These are phyloP conservation scores for Drosophila lini DNA, from an alignment of 1,140 invertebrate genomes.

Conservation along the genomic window DNA sequence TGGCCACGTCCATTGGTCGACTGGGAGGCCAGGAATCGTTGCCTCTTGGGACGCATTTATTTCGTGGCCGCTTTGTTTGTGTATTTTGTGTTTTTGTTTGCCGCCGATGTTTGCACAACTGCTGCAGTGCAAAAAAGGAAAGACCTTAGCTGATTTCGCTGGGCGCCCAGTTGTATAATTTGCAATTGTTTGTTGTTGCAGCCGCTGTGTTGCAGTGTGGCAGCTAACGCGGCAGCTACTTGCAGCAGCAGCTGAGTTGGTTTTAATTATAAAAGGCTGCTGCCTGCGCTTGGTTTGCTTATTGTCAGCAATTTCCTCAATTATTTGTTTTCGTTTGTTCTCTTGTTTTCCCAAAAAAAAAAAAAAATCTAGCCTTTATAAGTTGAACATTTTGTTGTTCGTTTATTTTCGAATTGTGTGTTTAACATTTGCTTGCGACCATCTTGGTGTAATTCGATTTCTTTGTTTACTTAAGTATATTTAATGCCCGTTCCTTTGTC, in stretches of 20 bases:
- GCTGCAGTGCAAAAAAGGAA: conserved; percentile 48
- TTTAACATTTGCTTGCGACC: conserved; percentile 66
- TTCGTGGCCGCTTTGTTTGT: conserved; percentile 29
- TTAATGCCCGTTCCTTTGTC: conserved; percentile 36
- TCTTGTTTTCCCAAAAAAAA: conserved; percentile 36
- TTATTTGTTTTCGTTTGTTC: conserved; percentile 62
- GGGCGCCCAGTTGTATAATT: conserved; percentile 78
- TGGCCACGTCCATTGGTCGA: conserved; percentile 50
- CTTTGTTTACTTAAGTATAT: conserved; percentile 58
- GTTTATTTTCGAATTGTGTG: conserved; percentile 76
- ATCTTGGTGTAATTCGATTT: conserved; percentile 55
- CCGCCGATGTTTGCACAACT: conserved; percentile 67
- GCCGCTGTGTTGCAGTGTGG: conserved; percentile 27
- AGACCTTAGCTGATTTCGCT: conserved; percentile 20
- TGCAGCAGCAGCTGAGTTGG: conserved; percentile 38
- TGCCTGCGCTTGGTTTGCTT: conserved; percentile 44
- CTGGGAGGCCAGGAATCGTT: conserved; percentile 67
- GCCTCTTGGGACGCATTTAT: conserved; percentile 55
- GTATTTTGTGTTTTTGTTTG: conserved; percentile 47
- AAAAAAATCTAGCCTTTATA: conserved; percentile 3
- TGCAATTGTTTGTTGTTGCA: conserved; percentile 78
- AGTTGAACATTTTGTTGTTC: conserved; percentile 49
- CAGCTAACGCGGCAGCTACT: conserved; percentile 31
- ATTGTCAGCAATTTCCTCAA: conserved; percentile 70
- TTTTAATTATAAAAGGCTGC: conserved; percentile 71